A percentile compares a stretch with the other conserved stretches of the same genome.
Evolutionary conservation across 92 coral and sea anemone species (phyloP).

Genomic region (Desmophyllum pertusum): DNA sequence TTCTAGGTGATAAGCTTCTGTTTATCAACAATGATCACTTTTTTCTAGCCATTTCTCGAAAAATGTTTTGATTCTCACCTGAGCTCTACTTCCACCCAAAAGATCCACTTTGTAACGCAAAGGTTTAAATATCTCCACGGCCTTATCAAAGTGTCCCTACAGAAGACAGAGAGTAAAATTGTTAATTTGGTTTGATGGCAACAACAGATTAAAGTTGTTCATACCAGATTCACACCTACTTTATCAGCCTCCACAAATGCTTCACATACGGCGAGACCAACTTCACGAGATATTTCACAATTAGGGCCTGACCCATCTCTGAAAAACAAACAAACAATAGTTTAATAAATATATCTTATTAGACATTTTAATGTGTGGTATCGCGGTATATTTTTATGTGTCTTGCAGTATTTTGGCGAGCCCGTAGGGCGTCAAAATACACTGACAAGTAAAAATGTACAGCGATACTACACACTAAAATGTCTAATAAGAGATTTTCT

Average conservation of each 20-base stretch:
- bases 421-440: too few species aligned
- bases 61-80: slow-evolving; percentile 40
- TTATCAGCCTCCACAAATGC: slow-evolving; percentile 85
- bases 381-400: too few species aligned
- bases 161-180: neutral
- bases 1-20: too few species aligned
- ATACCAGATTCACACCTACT: slow-evolving; percentile 41
- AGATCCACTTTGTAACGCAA: slow-evolving; percentile 64
- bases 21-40: too few species aligned
- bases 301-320: slow-evolving; percentile 78
- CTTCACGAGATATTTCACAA: slow-evolving; percentile 71
- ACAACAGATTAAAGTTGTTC: neutral
- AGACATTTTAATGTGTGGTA: too few species aligned
- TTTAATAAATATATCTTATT: too few species aligned
- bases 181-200: neutral
- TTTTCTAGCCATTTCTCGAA: too few species aligned
- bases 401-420: too few species aligned
- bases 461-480: too few species aligned
- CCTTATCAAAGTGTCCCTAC: slow-evolving; percentile 74
- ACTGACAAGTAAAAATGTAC: too few species aligned
- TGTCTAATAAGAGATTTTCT: too few species aligned
- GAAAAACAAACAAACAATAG: neutral
- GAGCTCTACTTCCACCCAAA: slow-evolving; percentile 78
- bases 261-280: slow-evolving; percentile 80
- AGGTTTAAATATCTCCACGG: slow-evolving; percentile 71